Evolutionary conservation across 2,797 vertebrate genomes (phyloP), one percentile per base, ranked within the genome.

Genomic region (Miichthys miiuy): DNA sequence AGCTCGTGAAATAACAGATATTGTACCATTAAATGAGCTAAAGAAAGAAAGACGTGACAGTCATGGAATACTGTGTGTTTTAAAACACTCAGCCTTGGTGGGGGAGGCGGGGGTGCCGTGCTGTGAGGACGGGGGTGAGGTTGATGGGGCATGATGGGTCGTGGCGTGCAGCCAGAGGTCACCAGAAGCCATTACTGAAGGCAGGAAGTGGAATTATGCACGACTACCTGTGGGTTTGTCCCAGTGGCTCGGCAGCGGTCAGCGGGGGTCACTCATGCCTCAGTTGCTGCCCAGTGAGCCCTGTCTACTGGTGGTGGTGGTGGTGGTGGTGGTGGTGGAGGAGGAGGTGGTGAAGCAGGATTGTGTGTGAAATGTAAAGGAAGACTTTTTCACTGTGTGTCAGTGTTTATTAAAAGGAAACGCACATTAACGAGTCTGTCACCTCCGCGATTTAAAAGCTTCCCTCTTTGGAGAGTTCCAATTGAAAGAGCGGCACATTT

Each of bases 191-290:
- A 82, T 89, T 86, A 90, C 76, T 14, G 21, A 44, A 48, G 63
- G 75, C 82, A 90, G 91, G 91, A 93, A 93, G 91, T 85, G 87
- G 82, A 91, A 91, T 91, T 88, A 83, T 80, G 81, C 81, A 77
- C 73, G 46, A 73, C 82, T 90, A 92, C 93, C 89, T 92, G 84
- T 88, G 83, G 78, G 75, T 85, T 81, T 70, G 71, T 78, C 57
- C 75, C 65, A 2, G 54, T 11, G 75, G 72, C 79, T 72, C n/a
- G 44, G 47, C 68, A 62, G 70, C 27, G 61, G 88, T 88, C 86
- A 63, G 64, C 61, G 65, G 82, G 65, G 87, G 84, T 90, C 88
- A 82, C 51, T 57, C 80, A 76, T 20, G 87, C 79, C 66, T 84
- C 82, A 77, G 47, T 73, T 68, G 80, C 82, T 87, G 82, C 80